Conservation (phyloP, 2,113 vertebrate genomes). For the Leucopsar rothschildi region DNA sequence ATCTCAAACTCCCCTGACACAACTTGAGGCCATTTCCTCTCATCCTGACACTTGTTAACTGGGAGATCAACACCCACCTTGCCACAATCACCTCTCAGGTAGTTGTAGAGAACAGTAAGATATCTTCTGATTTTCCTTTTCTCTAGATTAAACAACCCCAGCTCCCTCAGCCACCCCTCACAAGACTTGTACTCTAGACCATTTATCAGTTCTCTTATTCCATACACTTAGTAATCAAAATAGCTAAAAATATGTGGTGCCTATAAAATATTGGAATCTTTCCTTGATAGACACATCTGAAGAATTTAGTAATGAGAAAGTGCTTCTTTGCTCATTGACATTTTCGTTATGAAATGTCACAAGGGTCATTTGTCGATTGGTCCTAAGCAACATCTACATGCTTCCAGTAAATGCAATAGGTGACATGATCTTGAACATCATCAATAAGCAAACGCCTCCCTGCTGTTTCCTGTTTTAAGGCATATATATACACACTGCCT, state of each 20-base stretch:
- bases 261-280: neutral
- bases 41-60: neutral
- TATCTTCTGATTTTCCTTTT: neutral
- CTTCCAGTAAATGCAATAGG: neutral
- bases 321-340: neutral
- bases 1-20: neutral
- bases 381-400: neutral
- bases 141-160: neutral
- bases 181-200: neutral
- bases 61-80: neutral
- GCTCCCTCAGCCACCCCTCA: neutral
- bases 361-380: neutral
- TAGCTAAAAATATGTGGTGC: neutral
- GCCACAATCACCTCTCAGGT: neutral
- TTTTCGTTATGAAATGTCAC: neutral
- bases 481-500: neutral
- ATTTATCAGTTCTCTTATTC: neutral
- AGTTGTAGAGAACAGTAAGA: neutral
- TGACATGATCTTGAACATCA: neutral
- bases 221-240: neutral
- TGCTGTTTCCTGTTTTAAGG: neutral
- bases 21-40: neutral
- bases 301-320: neutral
- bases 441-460: neutral
- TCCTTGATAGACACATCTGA: neutral